Evolutionary conservation across 2,797 vertebrate genomes (phyloP).

Genomic region (Antennarius maculatus): DNA sequence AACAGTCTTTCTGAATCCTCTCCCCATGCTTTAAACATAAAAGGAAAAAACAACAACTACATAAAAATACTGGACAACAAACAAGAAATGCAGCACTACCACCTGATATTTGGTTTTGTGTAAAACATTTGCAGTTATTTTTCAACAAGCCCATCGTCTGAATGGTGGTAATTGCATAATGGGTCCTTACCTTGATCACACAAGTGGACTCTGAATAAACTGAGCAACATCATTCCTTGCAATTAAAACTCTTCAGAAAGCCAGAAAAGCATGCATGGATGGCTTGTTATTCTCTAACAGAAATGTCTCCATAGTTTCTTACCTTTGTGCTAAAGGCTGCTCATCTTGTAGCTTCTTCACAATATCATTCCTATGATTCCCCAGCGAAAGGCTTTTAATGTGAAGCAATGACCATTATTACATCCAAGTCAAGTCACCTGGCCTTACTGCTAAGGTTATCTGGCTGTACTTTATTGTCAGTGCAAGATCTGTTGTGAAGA

Average conservation of each 20-base stretch:
- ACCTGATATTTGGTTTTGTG: neutral
- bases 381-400: slow-evolving; percentile 4
- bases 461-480: neutral
- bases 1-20: neutral
- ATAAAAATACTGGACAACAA: neutral
- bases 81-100: neutral
- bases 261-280: neutral
- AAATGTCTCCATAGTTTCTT: neutral
- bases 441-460: neutral
- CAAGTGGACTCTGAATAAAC: neutral
- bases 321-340: neutral
- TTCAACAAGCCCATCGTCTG: slow-evolving; percentile 1
- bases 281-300: neutral
- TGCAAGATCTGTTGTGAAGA: neutral
- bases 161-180: neutral
- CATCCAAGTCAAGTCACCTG: neutral
- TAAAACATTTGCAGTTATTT: neutral
- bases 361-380: slow-evolving; percentile 7
- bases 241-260: slow-evolving; percentile 24
- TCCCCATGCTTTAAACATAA: neutral
- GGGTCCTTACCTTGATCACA: slow-evolving; percentile 27
- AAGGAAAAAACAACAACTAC: neutral
- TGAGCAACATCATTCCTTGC: slow-evolving; percentile 14
- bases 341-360: slow-evolving; percentile 10
- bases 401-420: slow-evolving; percentile 1